Percentiles rank a stretch among this genome's conserved stretches.
Conservation (phyloP, 2,888 invertebrate species). For the Drosophila prolongata region DNA sequence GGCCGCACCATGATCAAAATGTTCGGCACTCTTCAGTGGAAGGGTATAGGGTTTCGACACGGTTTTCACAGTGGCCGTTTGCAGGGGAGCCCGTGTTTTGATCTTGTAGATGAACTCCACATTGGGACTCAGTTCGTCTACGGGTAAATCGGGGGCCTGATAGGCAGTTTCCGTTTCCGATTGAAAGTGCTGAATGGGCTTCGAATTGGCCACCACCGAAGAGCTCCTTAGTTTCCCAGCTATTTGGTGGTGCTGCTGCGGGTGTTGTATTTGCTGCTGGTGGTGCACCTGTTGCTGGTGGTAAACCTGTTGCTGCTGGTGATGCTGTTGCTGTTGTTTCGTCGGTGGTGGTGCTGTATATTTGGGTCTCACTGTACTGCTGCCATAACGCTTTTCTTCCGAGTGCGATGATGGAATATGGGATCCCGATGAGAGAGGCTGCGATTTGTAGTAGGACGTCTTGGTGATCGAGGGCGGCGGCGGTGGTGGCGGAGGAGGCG, state of each 20-base stretch:
- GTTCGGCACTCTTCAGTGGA: constrained; percentile 70
- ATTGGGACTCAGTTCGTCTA: constrained; percentile 80
- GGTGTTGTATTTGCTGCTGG: constrained; percentile 37
- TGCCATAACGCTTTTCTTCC: constrained; percentile 72
- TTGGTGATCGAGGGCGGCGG: constrained; percentile 64
- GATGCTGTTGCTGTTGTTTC: constrained; percentile 2
- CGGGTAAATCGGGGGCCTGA: constrained; percentile 61
- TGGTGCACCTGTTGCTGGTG: constrained; percentile 17
- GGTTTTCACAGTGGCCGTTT: constrained; percentile 82
- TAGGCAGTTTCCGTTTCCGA: constrained; percentile 75
- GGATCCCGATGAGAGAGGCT: neutral
- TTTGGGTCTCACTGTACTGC: constrained; percentile 82
- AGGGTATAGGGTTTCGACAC: constrained; percentile 80
- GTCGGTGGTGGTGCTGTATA: constrained; percentile 48
- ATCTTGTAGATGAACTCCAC: constrained; percentile 84
- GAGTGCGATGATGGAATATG: constrained; percentile 5
- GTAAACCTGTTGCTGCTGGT: constrained; percentile 34
- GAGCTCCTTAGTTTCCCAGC: constrained; percentile 30
- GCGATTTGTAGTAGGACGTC: constrained; percentile 78
- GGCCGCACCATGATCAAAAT: constrained; percentile 83
- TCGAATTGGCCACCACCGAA: neutral
- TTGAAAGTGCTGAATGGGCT: constrained; percentile 62
- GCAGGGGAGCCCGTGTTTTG: constrained; percentile 81
- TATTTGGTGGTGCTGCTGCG: constrained; percentile 45
- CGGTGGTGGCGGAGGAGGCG: constrained; percentile 9